Evolutionary conservation across 2,888 invertebrate genomes (phyloP), one percentile per base, ranked within the genome.

Genomic region (Itoplectis maculator): DNA sequence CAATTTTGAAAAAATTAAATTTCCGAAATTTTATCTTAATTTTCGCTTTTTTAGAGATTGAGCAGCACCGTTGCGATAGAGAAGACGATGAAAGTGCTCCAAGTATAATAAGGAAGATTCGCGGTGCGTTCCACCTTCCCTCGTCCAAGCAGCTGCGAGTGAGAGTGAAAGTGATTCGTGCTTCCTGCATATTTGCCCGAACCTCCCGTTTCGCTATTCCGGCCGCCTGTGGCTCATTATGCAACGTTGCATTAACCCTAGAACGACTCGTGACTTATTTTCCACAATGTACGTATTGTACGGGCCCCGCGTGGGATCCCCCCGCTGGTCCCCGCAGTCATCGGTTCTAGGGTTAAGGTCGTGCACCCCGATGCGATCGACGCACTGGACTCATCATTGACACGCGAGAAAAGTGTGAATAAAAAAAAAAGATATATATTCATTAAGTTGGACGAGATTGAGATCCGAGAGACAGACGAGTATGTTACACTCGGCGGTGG

Each of bases 151-250:
- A n/a, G 13, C 40, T 74, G 23, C 72, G 42, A 73, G 56, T 59
- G 66, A 82, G 81, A 89, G 90, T 89, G 91, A 91, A 91, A 91
- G 91, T 90, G 89, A 89, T 88, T 87, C 85, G 70, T 72, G 83
- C 87, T 89, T 89, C 87, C 86, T 86, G 84, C 82, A 84, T 86
- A 85, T 86, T 85, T 85, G 63, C 66, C 74, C 76, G 49, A 77
- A 65, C 51, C 70, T 76, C 54, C 51, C 37, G 66, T 76, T 70
- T 79, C 54, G 37, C 82, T 74, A 85, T 84, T 83, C 72, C 75
- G 78, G 87, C 85, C 85, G 68, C 79, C 61, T 45, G 29, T 78
- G 37, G 42, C 15, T 49, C 70, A 87, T 90, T 89, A 86, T 85
- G 89, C 86, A 88, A 90, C 84, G 73, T n/a, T n/a, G n/a, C n/a